phyloP scores from a whole-genome alignment of 2,113 vertebrate genomes.

The Uropsilus gracilis region DNA sequence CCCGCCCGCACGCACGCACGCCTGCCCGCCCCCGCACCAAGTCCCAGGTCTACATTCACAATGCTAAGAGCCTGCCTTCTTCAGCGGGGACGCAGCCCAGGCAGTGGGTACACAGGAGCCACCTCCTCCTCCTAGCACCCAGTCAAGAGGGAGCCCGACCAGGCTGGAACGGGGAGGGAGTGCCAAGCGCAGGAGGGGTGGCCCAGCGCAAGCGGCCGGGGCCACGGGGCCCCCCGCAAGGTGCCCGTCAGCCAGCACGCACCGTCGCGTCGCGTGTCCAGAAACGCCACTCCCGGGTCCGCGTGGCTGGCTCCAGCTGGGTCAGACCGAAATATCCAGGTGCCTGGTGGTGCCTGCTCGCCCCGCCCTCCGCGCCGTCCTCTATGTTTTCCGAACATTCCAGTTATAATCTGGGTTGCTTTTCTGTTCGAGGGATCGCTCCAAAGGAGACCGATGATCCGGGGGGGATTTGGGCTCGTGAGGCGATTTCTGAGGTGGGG shows the following conservation, averaged over 20 bases:
- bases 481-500: slow-evolving; percentile 95
- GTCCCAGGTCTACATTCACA: slow-evolving; percentile 61
- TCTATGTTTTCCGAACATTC: slow-evolving; percentile 94
- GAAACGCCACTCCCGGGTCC: slow-evolving; percentile 70
- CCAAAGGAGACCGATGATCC: slow-evolving; percentile 88
- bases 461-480: slow-evolving; percentile 94
- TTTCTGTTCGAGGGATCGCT: slow-evolving; percentile 93
- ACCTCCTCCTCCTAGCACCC: slow-evolving; percentile 41
- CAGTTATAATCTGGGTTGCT: slow-evolving; percentile 92
- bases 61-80: slow-evolving; percentile 52
- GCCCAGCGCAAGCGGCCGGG: slow-evolving; percentile 56
- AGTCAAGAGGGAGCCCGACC: slow-evolving; percentile 32
- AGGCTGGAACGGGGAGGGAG: slow-evolving; percentile 63
- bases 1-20: no score
- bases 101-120: slow-evolving; percentile 55
- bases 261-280: slow-evolving; percentile 79
- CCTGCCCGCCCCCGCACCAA: not conserved
- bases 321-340: slow-evolving; percentile 62
- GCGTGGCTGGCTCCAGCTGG: slow-evolving; percentile 67
- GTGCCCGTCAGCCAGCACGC: slow-evolving; percentile 76
- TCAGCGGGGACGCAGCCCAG: slow-evolving; percentile 11
- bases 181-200: slow-evolving; percentile 69
- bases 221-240: slow-evolving; percentile 61
- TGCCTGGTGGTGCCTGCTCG: not conserved
- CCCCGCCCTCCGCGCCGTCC: slow-evolving; percentile 28